Conservation (phyloP, 2,113 vertebrate species). For the Gallinago media region DNA sequence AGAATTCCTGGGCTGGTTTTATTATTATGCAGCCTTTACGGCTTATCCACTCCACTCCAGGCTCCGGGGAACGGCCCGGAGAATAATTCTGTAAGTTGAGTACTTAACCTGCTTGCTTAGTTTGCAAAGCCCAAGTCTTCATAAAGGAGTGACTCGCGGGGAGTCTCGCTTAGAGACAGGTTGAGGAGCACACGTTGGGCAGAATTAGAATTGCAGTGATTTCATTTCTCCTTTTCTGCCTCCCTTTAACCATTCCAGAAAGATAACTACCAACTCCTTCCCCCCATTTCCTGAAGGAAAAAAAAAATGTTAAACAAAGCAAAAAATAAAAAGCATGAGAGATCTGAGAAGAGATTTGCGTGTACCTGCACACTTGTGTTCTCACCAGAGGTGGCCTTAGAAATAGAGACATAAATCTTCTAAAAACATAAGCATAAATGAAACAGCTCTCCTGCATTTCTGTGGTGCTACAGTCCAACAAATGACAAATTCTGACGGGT, state of each 20-base stretch:
- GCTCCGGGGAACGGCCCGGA: not conserved
- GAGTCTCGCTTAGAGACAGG: not conserved
- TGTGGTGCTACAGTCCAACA: not conserved
- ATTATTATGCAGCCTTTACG: not conserved
- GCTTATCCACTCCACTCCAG: not conserved
- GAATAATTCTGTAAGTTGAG: not conserved
- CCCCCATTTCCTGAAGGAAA: not conserved
- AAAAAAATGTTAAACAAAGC: not conserved
- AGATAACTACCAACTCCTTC: not conserved
- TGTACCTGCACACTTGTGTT: no score
- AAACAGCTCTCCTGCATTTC: not conserved
- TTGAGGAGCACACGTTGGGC: accelerated
- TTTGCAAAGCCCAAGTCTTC: not conserved
- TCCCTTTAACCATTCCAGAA: not conserved
- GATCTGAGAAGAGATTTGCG: not conserved
- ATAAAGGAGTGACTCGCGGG: not conserved
- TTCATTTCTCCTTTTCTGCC: not conserved
- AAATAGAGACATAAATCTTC: not conserved
- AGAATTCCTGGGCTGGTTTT: not conserved
- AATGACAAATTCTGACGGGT: not conserved
- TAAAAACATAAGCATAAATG: not conserved
- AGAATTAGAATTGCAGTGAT: accelerated
- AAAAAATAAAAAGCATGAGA: not conserved
- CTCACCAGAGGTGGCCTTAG: not conserved
- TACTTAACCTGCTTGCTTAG: not conserved